Evolutionary conservation across 2,888 invertebrate species (phyloP), one percentile per base, ranked within the genome.

Genomic region (Troglohyphantes excavatus): DNA sequence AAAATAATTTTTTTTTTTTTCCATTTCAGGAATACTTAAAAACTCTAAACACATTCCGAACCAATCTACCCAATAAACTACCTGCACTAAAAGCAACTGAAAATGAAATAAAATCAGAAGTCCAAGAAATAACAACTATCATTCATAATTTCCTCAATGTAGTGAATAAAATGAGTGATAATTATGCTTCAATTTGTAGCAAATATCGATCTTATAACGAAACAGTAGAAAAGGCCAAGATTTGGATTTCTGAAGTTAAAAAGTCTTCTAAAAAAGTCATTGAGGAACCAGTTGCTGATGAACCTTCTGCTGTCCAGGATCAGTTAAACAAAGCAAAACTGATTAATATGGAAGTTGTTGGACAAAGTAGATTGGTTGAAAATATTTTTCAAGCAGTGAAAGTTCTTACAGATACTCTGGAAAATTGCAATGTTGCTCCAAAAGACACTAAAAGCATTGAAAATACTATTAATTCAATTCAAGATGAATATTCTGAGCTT

Each of bases 351-450:
- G 98, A 98, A 93, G 96, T 98, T 87, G 94, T 98, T 7, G 96
- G 97, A 0, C 97, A 98, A 93, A 97, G 96, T 84, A 95, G 97
- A 7, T 95, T 98, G 23, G 95, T 98, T 67, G 98, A 98, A 93
- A 96, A 96, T 92, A 96, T 96, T 73, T 97, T 96, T 92, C 95
- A 95, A 93, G 93, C 93, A 65, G 93, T 94, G 2, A 93, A 93
- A 87, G 93, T 96, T 59, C 93, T 95, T 26, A 92, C 94, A 63
- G 93, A 93, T 63, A 93, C 93, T 75, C 94, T 97, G 63, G 96
- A 96, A 92, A 97, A 97, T 65, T 85, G 93, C 63, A 97, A 97
- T 93, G 94, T 98, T 0, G 96, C 97, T 0, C 96, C 97, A 0
- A 95, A 95, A 1, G 98, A 98, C 94, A 95, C 96, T 85, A 95